phyloP scores from a whole-genome alignment of 2,888 invertebrate species.

The Caenorhabditis sulstoni region DNA sequence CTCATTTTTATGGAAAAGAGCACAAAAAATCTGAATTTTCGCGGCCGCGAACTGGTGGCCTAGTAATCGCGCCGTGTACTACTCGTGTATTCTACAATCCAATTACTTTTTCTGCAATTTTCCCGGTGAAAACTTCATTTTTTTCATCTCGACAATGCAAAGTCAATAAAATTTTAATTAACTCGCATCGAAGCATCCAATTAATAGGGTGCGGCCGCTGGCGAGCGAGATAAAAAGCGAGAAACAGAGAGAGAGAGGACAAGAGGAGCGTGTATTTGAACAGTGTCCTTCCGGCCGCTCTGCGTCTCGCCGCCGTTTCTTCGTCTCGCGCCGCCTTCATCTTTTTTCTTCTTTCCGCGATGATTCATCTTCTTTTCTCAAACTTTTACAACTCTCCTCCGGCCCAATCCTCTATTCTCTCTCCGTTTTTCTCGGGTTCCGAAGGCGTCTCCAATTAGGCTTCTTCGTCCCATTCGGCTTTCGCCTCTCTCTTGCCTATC shows the following conservation, averaged over 20 bases:
- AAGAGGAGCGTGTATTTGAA: slow-evolving; percentile 23
- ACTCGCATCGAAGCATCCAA: not conserved
- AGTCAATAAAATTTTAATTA: slow-evolving; percentile 1
- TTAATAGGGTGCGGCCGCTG: not conserved
- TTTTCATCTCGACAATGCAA: not conserved
- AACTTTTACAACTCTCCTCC: slow-evolving; percentile 52
- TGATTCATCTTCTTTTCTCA: slow-evolving; percentile 47
- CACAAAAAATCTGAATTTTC: too few species aligned
- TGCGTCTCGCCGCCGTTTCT: slow-evolving; percentile 24
- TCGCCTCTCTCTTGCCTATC: slow-evolving; percentile 1
- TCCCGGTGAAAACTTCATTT: not conserved
- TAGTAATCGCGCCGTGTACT: too few species aligned
- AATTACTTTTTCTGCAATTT: not conserved
- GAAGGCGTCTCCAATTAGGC: slow-evolving; percentile 36
- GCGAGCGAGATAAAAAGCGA: not conserved
- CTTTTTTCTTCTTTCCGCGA: slow-evolving; percentile 14
- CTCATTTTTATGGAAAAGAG: too few species aligned
- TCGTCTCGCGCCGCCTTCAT: slow-evolving; percentile 21
- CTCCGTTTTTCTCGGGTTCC: slow-evolving; percentile 7
- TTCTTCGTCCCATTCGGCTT: not conserved
- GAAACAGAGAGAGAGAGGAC: not conserved
- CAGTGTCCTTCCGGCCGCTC: slow-evolving; percentile 36
- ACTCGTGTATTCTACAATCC: too few species aligned
- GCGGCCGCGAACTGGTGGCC: too few species aligned
- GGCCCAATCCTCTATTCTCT: not conserved